phyloP scores from a whole-genome alignment of 2,888 invertebrate genomes.

The Iphiclides podalirius region DNA sequence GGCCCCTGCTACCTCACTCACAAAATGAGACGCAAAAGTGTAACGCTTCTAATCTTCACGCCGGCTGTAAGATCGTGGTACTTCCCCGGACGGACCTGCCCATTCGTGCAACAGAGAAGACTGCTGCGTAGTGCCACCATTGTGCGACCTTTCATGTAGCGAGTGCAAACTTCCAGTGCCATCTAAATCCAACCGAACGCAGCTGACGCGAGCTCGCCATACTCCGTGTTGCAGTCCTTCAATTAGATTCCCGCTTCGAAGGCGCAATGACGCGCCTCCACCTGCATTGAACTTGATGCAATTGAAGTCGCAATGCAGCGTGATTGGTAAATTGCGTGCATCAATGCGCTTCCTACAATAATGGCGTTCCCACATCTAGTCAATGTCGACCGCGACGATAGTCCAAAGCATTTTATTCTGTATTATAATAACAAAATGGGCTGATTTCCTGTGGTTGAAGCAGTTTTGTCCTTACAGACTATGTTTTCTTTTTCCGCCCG shows the following conservation, averaged over 20 bases:
- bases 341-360: slow-evolving; percentile 38
- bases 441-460: too few relatives aligned
- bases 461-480: neutral
- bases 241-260: slow-evolving; percentile 2
- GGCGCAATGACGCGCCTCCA: slow-evolving; percentile 25
- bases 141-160: too few relatives aligned
- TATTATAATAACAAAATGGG: too few relatives aligned
- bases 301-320: slow-evolving; percentile 32
- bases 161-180: neutral
- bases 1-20: too few relatives aligned
- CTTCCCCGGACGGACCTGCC: too few relatives aligned
- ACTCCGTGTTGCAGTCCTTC: neutral
- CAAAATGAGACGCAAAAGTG: too few relatives aligned
- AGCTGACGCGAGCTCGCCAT: neutral
- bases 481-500: too few relatives aligned
- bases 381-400: neutral
- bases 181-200: neutral
- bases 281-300: slow-evolving; percentile 30
- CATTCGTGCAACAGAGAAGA: too few relatives aligned
- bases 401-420: neutral
- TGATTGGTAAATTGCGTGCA: slow-evolving; percentile 42
- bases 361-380: slow-evolving; percentile 11
- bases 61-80: too few relatives aligned
- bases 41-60: too few relatives aligned
- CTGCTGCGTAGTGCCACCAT: too few relatives aligned